Evolutionary conservation across 2,888 invertebrate species (phyloP), one percentile per base, ranked within the genome.

Genomic region (Acleris emargana): DNA sequence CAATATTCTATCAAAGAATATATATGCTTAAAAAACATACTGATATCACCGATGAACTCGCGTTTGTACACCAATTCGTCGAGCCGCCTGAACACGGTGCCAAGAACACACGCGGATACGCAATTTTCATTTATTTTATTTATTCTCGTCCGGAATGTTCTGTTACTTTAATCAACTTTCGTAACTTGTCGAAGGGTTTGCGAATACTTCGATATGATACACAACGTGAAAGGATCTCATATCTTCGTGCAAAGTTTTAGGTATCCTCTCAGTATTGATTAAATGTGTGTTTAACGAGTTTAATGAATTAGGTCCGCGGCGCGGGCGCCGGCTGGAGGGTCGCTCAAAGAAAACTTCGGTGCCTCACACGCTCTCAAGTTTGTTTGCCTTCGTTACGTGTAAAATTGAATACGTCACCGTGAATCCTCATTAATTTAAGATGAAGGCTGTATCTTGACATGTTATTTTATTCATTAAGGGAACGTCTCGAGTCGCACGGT

Each of bases 391-490:
- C 86, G 82, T 87, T 86, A 85, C 85, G 85, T 88, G 86, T 88
- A 88, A 89, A 88, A 89, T 89, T 88, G 88, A 87, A 90, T 88
- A 91, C 85, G 84, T 84, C 80, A 79, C 81, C 76, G 81, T 82
- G 88, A 83, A 85, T 87, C 85, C 88, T 90, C 89, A 89, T 91
- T 92, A 91, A 91, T 91, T 90, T 89, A 88, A 87, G 87, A 91
- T 86, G 91, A 84, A 87, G 86, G 81, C 87, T 82, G 87, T 88
- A 87, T 87, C 89, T 89, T 86, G 87, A 88, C 87, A 84, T 89
- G 89, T 90, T 91, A 91, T 92, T 92, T 91, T 89, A 91, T 90
- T 91, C 89, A 91, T 89, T 89, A 89, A 84, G 80, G 75, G 84
- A 80, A 78, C 81, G 82, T 81, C 86, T 84, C 80, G 77, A 81